These are phyloP conservation scores for Zaprionus africanus DNA, from an alignment of 1,140 invertebrate genomes.

Conservation along the genomic window DNA sequence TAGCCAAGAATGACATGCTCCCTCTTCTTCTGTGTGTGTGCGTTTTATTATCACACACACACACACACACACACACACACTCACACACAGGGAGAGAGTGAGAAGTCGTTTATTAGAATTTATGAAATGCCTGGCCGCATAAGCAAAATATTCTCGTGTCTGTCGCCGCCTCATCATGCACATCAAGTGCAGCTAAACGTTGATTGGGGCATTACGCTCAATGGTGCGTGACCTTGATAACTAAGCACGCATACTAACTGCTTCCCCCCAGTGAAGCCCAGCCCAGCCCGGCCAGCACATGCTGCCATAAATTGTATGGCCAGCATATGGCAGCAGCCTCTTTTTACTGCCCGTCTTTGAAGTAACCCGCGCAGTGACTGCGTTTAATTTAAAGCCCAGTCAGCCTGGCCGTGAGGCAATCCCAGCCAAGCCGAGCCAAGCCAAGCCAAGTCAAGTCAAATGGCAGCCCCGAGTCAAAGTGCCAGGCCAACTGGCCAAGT, in stretches of 20 bases:
- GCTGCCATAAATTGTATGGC: constrained; percentile 42
- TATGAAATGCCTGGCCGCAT: constrained; percentile 50
- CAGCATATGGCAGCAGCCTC: not conserved
- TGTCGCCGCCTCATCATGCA: constrained; percentile 20
- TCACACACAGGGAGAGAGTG: not conserved
- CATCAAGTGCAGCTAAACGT: constrained; percentile 55
- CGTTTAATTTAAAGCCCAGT: constrained; percentile 35
- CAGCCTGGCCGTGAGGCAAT: not conserved
- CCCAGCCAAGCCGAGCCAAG: constrained; percentile 22
- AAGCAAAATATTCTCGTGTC: constrained; percentile 48
- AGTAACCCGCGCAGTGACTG: constrained; percentile 4
- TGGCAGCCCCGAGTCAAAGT: constrained; percentile 41
- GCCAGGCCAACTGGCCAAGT: constrained; percentile 41
- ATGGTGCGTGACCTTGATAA: constrained; percentile 71
- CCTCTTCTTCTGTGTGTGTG: not conserved
- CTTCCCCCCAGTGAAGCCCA: constrained; percentile 10
- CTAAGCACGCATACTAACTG: constrained; percentile 19
- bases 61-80: constrained; percentile 6
- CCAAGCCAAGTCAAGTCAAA: constrained; percentile 23
- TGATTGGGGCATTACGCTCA: constrained; percentile 60
- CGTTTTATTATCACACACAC: constrained; percentile 8
- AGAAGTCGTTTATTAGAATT: constrained; percentile 41
- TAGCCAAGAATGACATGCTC: constrained; percentile 7
- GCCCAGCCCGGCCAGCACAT: constrained; percentile 16
- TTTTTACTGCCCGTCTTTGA: constrained; percentile 9